Evolutionary conservation across 2,888 invertebrate species (phyloP).

Genomic region (Cheilosia pagana): DNA sequence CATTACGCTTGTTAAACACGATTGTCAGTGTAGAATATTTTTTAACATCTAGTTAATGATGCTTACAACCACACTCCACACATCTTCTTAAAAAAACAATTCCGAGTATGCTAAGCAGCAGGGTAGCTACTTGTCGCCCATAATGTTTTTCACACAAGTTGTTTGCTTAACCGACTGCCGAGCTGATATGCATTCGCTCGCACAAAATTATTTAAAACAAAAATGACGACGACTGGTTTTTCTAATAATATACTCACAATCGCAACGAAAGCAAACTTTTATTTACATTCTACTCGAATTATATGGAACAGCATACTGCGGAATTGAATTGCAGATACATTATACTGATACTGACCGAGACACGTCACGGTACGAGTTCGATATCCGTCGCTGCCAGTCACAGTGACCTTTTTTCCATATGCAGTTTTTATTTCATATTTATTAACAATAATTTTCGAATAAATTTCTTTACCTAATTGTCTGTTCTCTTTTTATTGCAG

Average conservation of each 20-base stretch:
- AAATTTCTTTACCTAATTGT: conserved; percentile 45
- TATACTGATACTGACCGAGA: background rate
- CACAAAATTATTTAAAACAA: conserved; percentile 9
- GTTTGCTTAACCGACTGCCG: background rate
- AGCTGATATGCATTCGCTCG: background rate
- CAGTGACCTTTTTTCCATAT: conserved; percentile 12
- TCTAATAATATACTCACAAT: background rate
- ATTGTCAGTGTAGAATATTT: too few relatives aligned
- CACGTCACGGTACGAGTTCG: background rate
- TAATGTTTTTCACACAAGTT: background rate
- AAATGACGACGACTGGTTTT: background rate
- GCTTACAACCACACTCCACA: too few relatives aligned
- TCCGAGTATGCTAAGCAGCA: background rate
- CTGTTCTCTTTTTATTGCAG: conserved; percentile 86
- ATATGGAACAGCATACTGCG: background rate
- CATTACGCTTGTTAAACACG: too few relatives aligned
- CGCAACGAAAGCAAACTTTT: conserved; percentile 2
- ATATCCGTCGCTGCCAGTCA: conserved; percentile 5
- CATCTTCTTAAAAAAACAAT: background rate
- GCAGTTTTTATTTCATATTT: conserved; percentile 18
- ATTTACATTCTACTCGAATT: conserved; percentile 8
- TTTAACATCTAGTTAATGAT: background rate
- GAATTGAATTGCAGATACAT: conserved; percentile 21
- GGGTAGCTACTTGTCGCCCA: background rate
- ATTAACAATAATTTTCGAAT: conserved; percentile 1